A percentile compares a stretch with the other conserved stretches of the same genome.
Evolutionary conservation across 2,888 invertebrate genomes (phyloP).

Genomic region (Cyclophora albipunctata): DNA sequence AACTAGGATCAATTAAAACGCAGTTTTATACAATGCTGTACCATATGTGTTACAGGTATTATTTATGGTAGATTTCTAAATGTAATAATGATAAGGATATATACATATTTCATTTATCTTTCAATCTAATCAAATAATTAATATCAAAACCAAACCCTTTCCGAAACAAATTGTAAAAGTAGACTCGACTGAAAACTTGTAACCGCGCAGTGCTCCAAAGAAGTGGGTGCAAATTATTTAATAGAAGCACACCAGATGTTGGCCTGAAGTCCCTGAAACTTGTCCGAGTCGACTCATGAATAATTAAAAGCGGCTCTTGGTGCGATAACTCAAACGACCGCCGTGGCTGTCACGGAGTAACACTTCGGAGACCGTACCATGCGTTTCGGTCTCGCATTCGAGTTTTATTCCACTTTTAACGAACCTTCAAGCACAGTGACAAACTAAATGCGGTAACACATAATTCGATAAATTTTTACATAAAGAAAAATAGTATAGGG

Average conservation of each 20-base stretch:
- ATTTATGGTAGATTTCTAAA: no score
- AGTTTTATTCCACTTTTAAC: not conserved
- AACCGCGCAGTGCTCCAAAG: conserved; percentile 32
- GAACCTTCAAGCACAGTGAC: no score
- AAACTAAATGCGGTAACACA: no score
- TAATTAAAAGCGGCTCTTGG: conserved; percentile 59
- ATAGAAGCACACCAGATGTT: conserved; percentile 55
- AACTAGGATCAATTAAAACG: no score
- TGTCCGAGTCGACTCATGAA: conserved; percentile 55
- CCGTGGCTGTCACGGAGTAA: conserved; percentile 44
- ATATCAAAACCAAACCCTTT: no score
- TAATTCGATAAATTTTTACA: no score
- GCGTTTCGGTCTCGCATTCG: not conserved
- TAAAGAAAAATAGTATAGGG: no score
- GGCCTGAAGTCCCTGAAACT: conserved; percentile 49
- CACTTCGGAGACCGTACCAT: conserved; percentile 33
- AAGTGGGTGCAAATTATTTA: conserved; percentile 60
- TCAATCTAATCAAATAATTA: no score
- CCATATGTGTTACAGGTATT: no score
- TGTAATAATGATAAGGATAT: no score
- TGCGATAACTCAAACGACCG: conserved; percentile 52
- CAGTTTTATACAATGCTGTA: no score
- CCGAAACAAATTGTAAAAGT: conserved; percentile 21
- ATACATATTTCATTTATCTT: no score
- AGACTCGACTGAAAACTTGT: conserved; percentile 10